These are phyloP conservation scores for Cataglyphis cursor DNA, from an alignment of 2,888 invertebrate species.

Conservation along the genomic window DNA sequence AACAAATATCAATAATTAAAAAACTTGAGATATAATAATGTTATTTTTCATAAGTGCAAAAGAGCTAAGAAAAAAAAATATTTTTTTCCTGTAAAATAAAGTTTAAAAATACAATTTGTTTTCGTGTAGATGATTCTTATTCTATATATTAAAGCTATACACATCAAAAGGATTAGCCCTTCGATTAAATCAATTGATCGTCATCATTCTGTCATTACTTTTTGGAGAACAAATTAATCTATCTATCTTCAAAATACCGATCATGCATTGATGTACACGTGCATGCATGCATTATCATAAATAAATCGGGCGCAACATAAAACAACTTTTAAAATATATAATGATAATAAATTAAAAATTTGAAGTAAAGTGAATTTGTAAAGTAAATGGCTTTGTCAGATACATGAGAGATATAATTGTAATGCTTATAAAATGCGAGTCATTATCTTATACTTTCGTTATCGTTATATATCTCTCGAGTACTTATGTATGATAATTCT, in stretches of 20 bases:
- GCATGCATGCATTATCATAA: conserved; percentile 38
- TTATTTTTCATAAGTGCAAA: neutral
- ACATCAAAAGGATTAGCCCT: neutral
- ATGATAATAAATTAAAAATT: conserved; percentile 13
- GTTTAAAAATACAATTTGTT: neutral
- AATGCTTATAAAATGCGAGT: neutral
- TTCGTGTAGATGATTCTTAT: neutral
- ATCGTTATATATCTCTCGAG: conserved; percentile 9
- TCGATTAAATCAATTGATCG: conserved; percentile 15
- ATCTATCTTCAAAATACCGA: conserved; percentile 60
- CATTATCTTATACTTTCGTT: neutral
- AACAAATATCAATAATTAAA: neutral
- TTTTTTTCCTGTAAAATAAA: neutral
- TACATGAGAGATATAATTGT: neutral
- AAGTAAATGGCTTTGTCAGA: neutral
- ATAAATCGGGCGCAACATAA: neutral
- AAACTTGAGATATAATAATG: neutral
- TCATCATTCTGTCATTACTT: neutral
- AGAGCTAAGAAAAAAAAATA: neutral
- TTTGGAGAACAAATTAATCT: conserved; percentile 48
- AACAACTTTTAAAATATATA: neutral
- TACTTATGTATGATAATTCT: conserved; percentile 12
- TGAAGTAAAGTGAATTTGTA: neutral
- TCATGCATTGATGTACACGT: conserved; percentile 28
- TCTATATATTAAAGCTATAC: neutral